Conservation (phyloP, 2,797 vertebrate species). For the Enteromius fasciolatus region DNA sequence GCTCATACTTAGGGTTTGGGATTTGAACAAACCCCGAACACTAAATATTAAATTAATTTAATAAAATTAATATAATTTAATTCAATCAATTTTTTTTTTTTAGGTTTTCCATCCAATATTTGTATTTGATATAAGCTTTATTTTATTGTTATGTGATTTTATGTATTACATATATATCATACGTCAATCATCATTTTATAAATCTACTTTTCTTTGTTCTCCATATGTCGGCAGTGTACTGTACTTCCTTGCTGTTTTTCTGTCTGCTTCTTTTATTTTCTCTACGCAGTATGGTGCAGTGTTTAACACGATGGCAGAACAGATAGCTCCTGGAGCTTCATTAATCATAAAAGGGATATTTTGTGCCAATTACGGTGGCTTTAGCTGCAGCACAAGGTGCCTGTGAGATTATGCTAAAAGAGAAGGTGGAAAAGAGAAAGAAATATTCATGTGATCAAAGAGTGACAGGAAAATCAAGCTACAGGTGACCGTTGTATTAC, state of each 20-base stretch:
- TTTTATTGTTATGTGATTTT: too few species aligned
- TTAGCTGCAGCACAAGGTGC: conserved; percentile 63
- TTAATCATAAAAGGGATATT: conserved; percentile 77
- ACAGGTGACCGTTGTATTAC: conserved; percentile 11
- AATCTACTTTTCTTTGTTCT: conserved; percentile 17
- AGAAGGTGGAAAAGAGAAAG: conserved; percentile 43
- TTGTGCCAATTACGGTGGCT: conserved; percentile 72
- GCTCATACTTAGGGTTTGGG: not conserved
- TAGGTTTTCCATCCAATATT: not conserved
- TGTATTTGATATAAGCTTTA: too few species aligned
- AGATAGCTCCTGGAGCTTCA: conserved; percentile 72
- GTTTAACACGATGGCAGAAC: conserved; percentile 70
- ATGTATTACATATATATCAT: too few species aligned
- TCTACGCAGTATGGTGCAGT: conserved; percentile 64
- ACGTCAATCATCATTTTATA: not conserved
- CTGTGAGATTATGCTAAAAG: conserved; percentile 56
- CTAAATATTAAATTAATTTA: not conserved
- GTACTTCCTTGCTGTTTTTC: conserved; percentile 37
- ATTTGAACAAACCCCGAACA: not conserved
- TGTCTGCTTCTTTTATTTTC: conserved; percentile 42
- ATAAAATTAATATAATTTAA: too few species aligned
- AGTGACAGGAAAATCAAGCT: conserved; percentile 15
- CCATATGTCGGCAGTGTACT: not conserved
- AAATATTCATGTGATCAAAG: conserved; percentile 40
- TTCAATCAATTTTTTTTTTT: too few species aligned